These are phyloP conservation scores for Peromyscus maniculatus DNA, from an alignment of 2,113 vertebrate species.

Conservation along the genomic window DNA sequence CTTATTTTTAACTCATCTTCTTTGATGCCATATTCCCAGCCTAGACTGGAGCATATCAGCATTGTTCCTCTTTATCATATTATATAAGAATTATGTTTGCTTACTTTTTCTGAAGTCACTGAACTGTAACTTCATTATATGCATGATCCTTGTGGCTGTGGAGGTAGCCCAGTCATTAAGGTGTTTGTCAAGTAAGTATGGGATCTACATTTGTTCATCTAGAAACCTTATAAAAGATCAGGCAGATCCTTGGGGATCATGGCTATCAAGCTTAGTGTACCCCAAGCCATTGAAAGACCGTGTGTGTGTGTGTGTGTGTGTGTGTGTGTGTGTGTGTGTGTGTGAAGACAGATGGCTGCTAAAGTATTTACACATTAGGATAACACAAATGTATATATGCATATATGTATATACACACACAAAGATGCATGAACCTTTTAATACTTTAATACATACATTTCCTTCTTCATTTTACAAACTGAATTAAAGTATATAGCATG, in stretches of 20 bases:
- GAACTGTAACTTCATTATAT: not conserved
- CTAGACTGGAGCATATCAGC: not conserved
- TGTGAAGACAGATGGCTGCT: not conserved
- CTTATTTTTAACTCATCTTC: not conserved
- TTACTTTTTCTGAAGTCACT: not conserved
- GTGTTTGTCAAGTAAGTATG: not conserved
- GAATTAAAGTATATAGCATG: not conserved
- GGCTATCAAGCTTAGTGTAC: not conserved
- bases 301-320: not conserved
- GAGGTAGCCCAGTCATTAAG: not conserved
- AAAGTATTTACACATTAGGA: not conserved
- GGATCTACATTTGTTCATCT: not conserved
- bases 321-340: not conserved
- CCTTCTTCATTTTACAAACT: not conserved
- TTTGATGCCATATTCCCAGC: not conserved
- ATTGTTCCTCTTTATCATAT: not conserved
- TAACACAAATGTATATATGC: not conserved
- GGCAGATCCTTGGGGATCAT: too few relatives aligned
- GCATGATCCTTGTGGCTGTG: not conserved
- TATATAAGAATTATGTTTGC: not conserved
- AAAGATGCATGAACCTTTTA: not conserved
- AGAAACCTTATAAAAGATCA: not conserved
- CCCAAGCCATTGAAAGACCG: too few relatives aligned
- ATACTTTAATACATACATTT: not conserved
- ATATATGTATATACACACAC: not conserved